Evolutionary conservation across 2,113 vertebrate genomes (phyloP).

Genomic region (Alligator sinensis): DNA sequence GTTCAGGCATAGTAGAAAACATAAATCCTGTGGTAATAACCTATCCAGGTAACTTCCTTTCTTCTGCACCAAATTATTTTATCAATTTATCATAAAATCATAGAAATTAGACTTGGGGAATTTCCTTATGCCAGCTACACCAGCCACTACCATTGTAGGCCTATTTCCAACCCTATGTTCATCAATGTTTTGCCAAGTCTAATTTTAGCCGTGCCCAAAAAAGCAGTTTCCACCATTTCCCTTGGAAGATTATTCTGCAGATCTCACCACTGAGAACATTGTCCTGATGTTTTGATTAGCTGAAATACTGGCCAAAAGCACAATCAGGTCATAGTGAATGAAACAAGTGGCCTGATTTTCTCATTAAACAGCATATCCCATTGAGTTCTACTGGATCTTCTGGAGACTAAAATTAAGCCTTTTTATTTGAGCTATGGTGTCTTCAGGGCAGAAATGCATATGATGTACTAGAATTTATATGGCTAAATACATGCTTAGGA

Average conservation of each 20-base stretch:
- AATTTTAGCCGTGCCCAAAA: neutral
- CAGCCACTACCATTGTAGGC: neutral
- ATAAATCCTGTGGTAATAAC: neutral
- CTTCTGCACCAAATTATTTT: neutral
- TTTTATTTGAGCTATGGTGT: neutral
- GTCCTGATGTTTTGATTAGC: neutral
- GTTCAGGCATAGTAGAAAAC: neutral
- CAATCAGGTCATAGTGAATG: slow-evolving; percentile 5
- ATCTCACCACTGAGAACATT: slow-evolving; percentile 27
- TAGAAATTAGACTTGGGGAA: neutral
- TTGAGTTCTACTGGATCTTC: neutral
- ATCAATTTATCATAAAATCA: neutral
- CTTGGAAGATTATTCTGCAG: neutral
- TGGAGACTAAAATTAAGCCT: neutral
- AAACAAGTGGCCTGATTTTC: neutral
- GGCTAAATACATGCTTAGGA: neutral
- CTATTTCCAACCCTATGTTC: neutral
- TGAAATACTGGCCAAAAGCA: slow-evolving; percentile 30
- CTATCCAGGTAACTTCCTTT: neutral
- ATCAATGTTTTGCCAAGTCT: neutral
- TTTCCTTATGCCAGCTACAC: neutral
- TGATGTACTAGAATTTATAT: neutral
- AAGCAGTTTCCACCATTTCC: neutral
- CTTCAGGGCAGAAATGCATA: neutral
- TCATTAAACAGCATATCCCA: neutral